Base-by-base conservation (phyloP, 2,113 vertebrate genomes). In the Sturnira hondurensis region DNA sequence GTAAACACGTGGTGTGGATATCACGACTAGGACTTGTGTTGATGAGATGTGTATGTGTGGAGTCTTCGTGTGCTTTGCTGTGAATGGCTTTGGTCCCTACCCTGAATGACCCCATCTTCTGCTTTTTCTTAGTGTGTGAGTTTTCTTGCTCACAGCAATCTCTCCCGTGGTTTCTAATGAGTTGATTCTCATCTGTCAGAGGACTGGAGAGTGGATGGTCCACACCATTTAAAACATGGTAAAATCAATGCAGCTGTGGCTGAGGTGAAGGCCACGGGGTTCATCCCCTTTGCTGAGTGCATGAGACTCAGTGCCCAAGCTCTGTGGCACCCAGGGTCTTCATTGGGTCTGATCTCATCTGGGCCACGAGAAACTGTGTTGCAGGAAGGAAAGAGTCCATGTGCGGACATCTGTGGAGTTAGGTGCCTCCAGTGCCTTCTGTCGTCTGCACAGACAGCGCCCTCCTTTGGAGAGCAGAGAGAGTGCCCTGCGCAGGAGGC, bases 281-380 rank as follows among this genome's bases (percentile, higher is more conserved):
- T 20, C 28, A 1, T 28, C 20, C 43, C 70, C 26, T 73, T 41
- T 31, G 54, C 0, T 67, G 67, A 86, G 24, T 4, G 19, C 14
- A 8, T 8, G 76, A n/a, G 8, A 33, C 24, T 31, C 10, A 1
- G 0, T 6, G 26, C 22, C 7, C 65, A 22, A 65, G 74, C 52
- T 70, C 38, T 24, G 74, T 13, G 38, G 20, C 14, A 50, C 54
- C 28, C 2, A 41, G 58, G 73, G n/a, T 26, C 22, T 65, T 67
- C 20, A 8, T 17, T 0, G 2, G 78, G 31, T 15, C 50, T 90
- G 22, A 24, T 47, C n/a, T n/a, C 28, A 4, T 41, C 0, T 41
- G 86, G 43, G 19, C 38, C 4, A 1, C 2, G 22, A 63, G 47
- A 86, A 77, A 84, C 74, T 86, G 38, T 82, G 82, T 3, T 36